Evolutionary conservation across 2,888 invertebrate species (phyloP).

Genomic region (Meteorus cinctellus): DNA sequence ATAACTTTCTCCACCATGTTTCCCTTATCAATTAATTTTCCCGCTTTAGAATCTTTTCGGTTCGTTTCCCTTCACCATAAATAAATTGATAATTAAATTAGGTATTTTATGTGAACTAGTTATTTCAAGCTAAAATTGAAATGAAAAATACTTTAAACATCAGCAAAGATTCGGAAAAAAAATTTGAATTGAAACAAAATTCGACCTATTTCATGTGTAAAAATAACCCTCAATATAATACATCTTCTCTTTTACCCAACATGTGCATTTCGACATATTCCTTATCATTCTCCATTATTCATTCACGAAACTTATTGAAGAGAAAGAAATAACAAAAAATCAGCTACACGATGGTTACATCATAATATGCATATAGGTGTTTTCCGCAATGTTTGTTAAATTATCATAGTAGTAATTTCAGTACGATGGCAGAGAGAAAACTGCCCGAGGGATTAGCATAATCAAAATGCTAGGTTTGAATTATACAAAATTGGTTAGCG

Average conservation of each 20-base stretch:
- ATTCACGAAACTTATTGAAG: constrained; percentile 2
- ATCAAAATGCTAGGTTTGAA: constrained; percentile 52
- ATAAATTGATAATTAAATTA: too few relatives aligned
- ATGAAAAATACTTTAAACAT: too few relatives aligned
- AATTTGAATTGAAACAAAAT: too few relatives aligned
- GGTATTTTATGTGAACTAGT: too few relatives aligned
- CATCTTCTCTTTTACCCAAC: neutral
- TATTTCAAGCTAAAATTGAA: too few relatives aligned
- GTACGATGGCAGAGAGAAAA: constrained; percentile 30
- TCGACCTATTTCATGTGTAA: too few relatives aligned
- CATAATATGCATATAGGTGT: neutral
- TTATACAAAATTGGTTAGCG: constrained; percentile 49
- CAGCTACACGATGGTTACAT: neutral
- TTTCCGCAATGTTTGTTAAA: constrained; percentile 16
- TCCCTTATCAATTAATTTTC: too few relatives aligned
- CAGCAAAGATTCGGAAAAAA: too few relatives aligned
- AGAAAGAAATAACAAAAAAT: neutral
- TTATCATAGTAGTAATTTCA: constrained; percentile 43
- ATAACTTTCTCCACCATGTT: too few relatives aligned
- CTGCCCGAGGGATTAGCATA: constrained; percentile 52
- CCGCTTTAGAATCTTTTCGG: too few relatives aligned
- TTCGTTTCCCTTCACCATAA: too few relatives aligned
- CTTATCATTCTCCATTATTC: neutral
- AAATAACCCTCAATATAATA: neutral
- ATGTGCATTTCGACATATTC: neutral